Conservation (phyloP, 2,113 vertebrate genomes). For the Grammomys dolichurus region DNA sequence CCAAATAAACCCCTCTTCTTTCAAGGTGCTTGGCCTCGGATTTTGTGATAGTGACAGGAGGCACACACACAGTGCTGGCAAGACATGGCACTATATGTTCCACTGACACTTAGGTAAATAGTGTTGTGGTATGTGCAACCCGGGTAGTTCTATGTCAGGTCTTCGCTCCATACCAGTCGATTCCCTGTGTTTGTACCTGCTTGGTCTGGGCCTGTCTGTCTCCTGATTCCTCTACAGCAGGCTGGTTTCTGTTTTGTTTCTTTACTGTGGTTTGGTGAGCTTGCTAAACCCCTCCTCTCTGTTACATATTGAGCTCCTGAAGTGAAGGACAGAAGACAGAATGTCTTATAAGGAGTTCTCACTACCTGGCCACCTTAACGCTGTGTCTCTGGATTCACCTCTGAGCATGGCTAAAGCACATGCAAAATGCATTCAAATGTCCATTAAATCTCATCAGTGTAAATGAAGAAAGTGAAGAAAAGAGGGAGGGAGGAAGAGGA, state of each 20-base stretch:
- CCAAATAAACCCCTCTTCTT: not conserved
- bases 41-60: not conserved
- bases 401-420: not conserved
- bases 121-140: not conserved
- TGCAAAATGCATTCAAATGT: not conserved
- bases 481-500: not conserved
- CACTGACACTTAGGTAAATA: not conserved
- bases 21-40: not conserved
- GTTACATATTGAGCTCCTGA: not conserved
- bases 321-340: no score
- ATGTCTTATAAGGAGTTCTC: not conserved
- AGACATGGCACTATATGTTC: no score
- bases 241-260: not conserved
- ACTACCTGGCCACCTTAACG: not conserved
- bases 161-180: fast-evolving
- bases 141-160: not conserved
- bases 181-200: not conserved
- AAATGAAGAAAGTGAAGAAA: not conserved
- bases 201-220: not conserved
- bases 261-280: not conserved
- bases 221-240: not conserved
- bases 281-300: no score
- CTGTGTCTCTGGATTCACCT: not conserved
- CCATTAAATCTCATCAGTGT: not conserved
- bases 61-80: not conserved